A percentile compares a stretch with the other conserved stretches of the same genome.
Conservation (phyloP, 1,140 invertebrate species). For the Monomorium pharaonis region DNA sequence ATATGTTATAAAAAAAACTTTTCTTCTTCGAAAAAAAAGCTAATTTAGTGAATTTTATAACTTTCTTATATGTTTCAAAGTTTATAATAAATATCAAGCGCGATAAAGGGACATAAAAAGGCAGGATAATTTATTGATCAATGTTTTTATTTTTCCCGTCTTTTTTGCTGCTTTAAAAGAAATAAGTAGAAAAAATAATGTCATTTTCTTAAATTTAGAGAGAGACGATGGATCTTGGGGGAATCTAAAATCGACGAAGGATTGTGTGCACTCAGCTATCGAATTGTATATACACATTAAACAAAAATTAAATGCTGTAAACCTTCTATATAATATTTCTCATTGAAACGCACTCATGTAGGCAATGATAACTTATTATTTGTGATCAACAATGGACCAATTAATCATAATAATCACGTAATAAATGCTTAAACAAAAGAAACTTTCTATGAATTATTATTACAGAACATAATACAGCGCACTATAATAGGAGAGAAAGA, state of each 20-base stretch:
- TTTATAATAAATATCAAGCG: background rate
- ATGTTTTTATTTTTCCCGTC: background rate
- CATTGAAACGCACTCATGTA: background rate
- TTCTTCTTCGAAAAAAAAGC: background rate
- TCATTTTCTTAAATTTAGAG: background rate
- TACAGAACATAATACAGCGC: background rate
- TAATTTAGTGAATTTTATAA: background rate
- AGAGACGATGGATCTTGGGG: background rate
- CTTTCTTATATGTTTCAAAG: background rate
- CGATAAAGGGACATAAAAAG: background rate
- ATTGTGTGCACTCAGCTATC: background rate
- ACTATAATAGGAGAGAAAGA: background rate
- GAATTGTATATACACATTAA: background rate
- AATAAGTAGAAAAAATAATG: background rate
- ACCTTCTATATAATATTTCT: background rate
- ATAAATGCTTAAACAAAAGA: background rate
- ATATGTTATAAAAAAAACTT: background rate
- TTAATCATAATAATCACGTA: background rate
- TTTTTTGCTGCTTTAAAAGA: background rate
- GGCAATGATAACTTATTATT: background rate
- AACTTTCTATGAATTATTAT: background rate
- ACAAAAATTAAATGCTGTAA: background rate
- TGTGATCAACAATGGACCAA: background rate
- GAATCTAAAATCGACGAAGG: background rate
- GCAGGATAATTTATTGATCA: conserved; percentile 1